Base-by-base conservation (phyloP, 30 jellyfish, hydroid and myxozoan genomes). In the Phacellophora camtschatica region DNA sequence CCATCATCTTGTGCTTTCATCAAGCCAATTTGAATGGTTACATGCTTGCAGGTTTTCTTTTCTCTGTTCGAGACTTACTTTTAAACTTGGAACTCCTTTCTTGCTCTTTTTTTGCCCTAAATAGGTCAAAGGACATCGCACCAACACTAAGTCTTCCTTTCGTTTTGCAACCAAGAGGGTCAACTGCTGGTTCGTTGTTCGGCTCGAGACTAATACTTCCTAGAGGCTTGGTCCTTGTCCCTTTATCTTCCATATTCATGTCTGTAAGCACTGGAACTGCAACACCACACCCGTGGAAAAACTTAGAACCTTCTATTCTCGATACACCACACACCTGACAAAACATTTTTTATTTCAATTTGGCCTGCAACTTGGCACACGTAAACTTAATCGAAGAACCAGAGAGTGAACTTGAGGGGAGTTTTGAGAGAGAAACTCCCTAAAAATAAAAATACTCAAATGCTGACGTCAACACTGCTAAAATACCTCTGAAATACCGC, bases 71-170 rank as follows among this genome's bases (percentile, higher is more conserved):
- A n/a, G n/a, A n/a, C 50, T 61, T 61, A 23, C 51, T 23, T 61
- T 31, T 61, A 50, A 61, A 61, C 20, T 50, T 50, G 30, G 75
- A 61, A 50, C 51, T 50, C 20, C 75, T 61, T 61, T 61, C 75
- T 25, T 61, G 25, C 3, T 50, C 75, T 50, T 61, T 61, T 31
- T 48, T 50, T 50, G 25, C 75, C 75, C 75, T 23, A 9, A 61
- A 61, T n/a, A 50, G 23, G 51, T 61, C 75, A 61, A 61, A 61
- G 7, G 75, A 61, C 49, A 61, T n/a, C n/a, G n/a, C n/a, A n/a
- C n/a, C n/a, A n/a, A n/a, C n/a, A n/a, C n/a, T n/a, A n/a, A n/a
- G n/a, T n/a, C n/a, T n/a, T n/a, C n/a, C n/a, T n/a, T n/a, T n/a
- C n/a, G n/a, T n/a, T n/a, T n/a, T n/a, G n/a, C n/a, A n/a, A n/a